Conservation (phyloP, 2,797 vertebrate genomes). For the Melanitta fusca region DNA sequence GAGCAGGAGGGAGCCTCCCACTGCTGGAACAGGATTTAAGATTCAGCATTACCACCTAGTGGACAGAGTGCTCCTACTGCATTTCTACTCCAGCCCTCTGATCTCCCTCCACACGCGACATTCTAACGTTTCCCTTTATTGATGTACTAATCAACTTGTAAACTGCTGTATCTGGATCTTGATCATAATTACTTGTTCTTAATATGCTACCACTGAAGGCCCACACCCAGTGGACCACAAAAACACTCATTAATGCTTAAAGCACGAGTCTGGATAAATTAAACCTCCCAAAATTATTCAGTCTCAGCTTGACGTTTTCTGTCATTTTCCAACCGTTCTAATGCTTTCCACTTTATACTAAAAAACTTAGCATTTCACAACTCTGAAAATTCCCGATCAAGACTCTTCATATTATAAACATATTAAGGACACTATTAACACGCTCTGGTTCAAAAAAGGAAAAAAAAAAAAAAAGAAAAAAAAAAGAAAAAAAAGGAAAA, state of each 20-base stretch:
- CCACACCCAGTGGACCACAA: not conserved
- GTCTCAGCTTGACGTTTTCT: not conserved
- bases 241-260: not conserved
- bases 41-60: not conserved
- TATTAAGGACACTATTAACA: not conserved
- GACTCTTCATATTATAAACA: not conserved
- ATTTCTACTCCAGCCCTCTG: not conserved
- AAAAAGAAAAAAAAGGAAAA: slow-evolving; percentile 46
- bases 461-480: slow-evolving; percentile 50
- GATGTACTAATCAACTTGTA: accelerated
- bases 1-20: not conserved
- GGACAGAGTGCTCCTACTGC: not conserved
- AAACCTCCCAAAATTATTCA: not conserved
- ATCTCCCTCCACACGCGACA: accelerated
- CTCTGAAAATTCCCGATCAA: not conserved
- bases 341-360: not conserved
- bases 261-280: not conserved
- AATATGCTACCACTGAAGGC: not conserved
- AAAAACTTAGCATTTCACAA: not conserved
- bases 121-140: accelerated
- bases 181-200: not conserved
- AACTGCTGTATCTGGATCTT: not conserved
- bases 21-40: not conserved
- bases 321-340: not conserved
- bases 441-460: slow-evolving; percentile 15